phyloP scores from a whole-genome alignment of 1,140 invertebrate species.

The Drosophila teissieri region DNA sequence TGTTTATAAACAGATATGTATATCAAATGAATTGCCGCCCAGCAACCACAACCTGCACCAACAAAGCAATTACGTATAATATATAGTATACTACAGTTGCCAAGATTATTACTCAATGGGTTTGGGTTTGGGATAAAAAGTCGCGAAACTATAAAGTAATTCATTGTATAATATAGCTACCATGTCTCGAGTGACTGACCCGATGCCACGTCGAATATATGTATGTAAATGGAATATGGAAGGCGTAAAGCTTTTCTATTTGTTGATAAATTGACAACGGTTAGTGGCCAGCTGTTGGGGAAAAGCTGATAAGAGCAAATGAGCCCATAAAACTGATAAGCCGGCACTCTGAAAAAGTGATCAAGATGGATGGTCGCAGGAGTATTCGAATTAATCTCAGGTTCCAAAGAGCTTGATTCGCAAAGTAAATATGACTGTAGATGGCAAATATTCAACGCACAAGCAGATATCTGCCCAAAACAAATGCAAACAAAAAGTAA shows the following conservation, averaged over 20 bases:
- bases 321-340: slow-evolving; percentile 28
- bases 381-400: slow-evolving; percentile 13
- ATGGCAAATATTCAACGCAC: slow-evolving; percentile 17
- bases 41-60: slow-evolving; percentile 52
- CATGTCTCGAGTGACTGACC: slow-evolving; percentile 8
- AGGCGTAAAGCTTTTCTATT: slow-evolving; percentile 17
- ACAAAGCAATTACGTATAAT: slow-evolving; percentile 41
- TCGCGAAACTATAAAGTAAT: slow-evolving; percentile 23
- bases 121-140: slow-evolving; percentile 11
- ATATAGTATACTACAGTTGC: neutral
- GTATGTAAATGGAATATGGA: neutral
- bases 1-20: slow-evolving; percentile 53
- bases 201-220: slow-evolving; percentile 6
- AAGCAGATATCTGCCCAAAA: slow-evolving; percentile 20
- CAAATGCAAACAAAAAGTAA: slow-evolving; percentile 15
- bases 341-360: neutral
- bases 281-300: slow-evolving; percentile 6
- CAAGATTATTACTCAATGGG: slow-evolving; percentile 35
- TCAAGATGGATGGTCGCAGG: slow-evolving; percentile 21
- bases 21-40: slow-evolving; percentile 15
- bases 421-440: slow-evolving; percentile 25
- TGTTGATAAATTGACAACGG: slow-evolving; percentile 3
- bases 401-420: slow-evolving; percentile 16
- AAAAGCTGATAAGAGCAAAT: slow-evolving; percentile 40
- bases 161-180: slow-evolving; percentile 20